Conservation (phyloP, 2,797 vertebrate genomes). For the Cyprinella venusta region DNA sequence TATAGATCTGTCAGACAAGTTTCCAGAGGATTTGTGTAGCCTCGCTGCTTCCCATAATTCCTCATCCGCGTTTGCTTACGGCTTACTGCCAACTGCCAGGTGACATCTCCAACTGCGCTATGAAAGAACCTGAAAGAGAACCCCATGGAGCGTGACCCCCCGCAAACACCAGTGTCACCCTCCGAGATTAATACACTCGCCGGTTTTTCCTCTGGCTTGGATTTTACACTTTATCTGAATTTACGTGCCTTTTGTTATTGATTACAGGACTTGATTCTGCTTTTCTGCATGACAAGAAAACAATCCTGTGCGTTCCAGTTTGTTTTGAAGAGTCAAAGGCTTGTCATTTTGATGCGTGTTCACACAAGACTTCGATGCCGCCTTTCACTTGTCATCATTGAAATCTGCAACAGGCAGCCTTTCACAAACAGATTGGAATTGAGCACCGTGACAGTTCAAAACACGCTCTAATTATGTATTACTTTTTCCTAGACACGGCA, state of each 20-base stretch:
- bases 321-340: constrained; percentile 23
- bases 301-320: not conserved
- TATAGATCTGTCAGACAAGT: constrained; percentile 63
- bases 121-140: constrained; percentile 32
- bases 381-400: constrained; percentile 9
- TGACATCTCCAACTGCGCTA: constrained; percentile 31
- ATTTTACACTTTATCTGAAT: not conserved
- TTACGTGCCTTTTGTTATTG: not conserved
- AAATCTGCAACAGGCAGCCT: constrained; percentile 16
- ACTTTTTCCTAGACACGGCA: constrained; percentile 48
- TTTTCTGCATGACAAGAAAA: not conserved
- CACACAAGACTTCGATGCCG: not conserved
- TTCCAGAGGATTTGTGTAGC: constrained; percentile 70
- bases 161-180: not conserved
- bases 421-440: constrained; percentile 28
- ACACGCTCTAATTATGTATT: constrained; percentile 26
- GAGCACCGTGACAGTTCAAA: constrained; percentile 53
- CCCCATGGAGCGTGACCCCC: constrained; percentile 24
- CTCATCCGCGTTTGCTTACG: constrained; percentile 49
- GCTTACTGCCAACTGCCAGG: constrained; percentile 38
- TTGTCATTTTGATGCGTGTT: constrained; percentile 2
- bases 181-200: constrained; percentile 25
- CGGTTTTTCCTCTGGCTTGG: not conserved
- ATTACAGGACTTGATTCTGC: not conserved
- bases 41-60: constrained; percentile 70